Conservation (phyloP, 2,797 vertebrate genomes). For the Smutsia temminckii region DNA sequence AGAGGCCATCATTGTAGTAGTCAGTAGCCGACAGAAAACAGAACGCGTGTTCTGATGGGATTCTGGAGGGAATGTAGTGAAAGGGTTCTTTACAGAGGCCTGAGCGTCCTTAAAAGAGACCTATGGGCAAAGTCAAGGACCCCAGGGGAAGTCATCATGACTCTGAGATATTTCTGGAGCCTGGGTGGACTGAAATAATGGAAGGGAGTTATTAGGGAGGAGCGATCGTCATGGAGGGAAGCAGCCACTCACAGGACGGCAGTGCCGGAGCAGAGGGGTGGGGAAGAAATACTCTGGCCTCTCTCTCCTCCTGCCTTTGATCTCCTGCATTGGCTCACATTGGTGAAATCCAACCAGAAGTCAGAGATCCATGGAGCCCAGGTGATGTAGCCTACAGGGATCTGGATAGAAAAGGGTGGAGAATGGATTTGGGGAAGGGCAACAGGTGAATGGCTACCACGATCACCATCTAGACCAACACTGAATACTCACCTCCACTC, state of each 20-base stretch:
- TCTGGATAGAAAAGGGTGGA: background rate
- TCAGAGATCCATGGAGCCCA: background rate
- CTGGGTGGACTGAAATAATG: background rate
- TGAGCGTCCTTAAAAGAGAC: background rate
- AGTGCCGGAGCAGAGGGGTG: background rate
- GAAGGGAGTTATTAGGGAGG: rapidly evolving
- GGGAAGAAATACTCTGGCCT: background rate
- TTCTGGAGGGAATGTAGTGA: background rate
- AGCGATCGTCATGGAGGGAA: no score
- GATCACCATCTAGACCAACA: background rate
- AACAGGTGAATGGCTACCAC: background rate
- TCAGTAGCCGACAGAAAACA: background rate
- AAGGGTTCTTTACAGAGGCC: background rate
- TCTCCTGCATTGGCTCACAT: background rate
- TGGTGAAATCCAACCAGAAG: background rate
- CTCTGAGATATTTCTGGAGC: background rate
- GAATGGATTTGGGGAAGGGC: background rate
- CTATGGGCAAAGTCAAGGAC: background rate
- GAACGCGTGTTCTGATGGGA: background rate
- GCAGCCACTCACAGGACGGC: background rate
- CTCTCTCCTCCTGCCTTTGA: background rate
- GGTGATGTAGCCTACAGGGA: background rate
- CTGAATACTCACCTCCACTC: background rate
- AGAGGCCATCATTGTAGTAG: background rate
- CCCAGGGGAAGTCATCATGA: background rate